A percentile compares a stretch with the other conserved stretches of the same genome.
phyloP scores from a whole-genome alignment of 2,888 invertebrate species.

The Drosophila anomalata region DNA sequence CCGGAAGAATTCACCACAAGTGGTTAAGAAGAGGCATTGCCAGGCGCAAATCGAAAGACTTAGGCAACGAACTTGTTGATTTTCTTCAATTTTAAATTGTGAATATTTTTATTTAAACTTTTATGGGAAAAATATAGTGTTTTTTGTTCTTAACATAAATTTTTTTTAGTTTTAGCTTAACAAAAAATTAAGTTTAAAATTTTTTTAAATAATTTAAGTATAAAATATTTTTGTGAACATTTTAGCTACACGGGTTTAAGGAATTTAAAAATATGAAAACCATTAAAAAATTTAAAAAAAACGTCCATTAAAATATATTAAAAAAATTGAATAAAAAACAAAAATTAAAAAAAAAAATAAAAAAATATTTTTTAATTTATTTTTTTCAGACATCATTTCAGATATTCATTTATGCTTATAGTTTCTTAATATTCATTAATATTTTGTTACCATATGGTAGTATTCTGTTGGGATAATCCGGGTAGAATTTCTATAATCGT shows the following conservation, averaged over 20 bases:
- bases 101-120: background rate
- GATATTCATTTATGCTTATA: too few relatives aligned
- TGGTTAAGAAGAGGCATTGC: slow-evolving; percentile 43
- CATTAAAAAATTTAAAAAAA: too few relatives aligned
- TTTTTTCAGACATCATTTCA: background rate
- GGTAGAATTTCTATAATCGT: background rate
- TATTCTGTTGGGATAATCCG: background rate
- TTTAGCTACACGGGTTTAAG: too few relatives aligned
- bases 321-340: too few relatives aligned
- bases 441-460: background rate
- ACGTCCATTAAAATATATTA: too few relatives aligned
- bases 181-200: too few relatives aligned
- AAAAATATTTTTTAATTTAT: too few relatives aligned
- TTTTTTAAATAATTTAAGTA: too few relatives aligned
- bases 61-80: slow-evolving; percentile 54
- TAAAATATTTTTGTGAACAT: too few relatives aligned
- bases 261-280: too few relatives aligned
- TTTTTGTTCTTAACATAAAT: background rate
- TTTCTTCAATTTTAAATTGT: background rate
- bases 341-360: too few relatives aligned
- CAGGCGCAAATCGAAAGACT: slow-evolving; percentile 53
- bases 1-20: slow-evolving; percentile 12
- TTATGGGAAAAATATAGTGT: background rate
- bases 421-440: too few relatives aligned
- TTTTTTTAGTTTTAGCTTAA: background rate